Percentiles rank a stretch among this genome's conserved stretches.
Evolutionary conservation across 2,113 vertebrate genomes (phyloP).

Genomic region (Arvicanthis niloticus): DNA sequence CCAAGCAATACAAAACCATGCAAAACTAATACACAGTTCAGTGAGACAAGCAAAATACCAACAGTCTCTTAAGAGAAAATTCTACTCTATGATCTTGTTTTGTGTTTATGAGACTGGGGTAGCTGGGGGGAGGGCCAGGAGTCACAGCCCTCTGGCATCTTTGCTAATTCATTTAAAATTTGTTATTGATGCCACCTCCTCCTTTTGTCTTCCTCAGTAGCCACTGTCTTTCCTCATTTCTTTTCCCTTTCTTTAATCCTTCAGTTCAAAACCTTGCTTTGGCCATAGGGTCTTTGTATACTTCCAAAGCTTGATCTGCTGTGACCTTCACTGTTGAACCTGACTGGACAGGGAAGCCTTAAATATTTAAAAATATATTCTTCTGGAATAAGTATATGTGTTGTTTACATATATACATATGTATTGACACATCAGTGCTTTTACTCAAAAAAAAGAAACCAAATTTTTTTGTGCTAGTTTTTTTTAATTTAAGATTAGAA

Average conservation of each 20-base stretch:
- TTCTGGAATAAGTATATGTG: constrained; percentile 52
- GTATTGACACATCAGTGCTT: constrained; percentile 68
- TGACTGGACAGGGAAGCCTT: constrained; percentile 76
- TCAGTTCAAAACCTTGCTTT: constrained; percentile 64
- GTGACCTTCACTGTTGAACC: constrained; percentile 57
- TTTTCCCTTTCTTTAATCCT: constrained; percentile 27
- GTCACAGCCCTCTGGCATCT: not conserved
- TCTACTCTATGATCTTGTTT: not conserved
- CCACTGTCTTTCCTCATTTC: not conserved
- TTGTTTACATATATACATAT: constrained; percentile 64
- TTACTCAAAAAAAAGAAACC: constrained; percentile 64
- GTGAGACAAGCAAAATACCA: constrained; percentile 46
- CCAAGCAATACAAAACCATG: not conserved
- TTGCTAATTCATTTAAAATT: not conserved
- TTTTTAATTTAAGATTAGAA: constrained; percentile 31
- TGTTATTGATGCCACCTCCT: not conserved
- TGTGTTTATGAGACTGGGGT: not conserved
- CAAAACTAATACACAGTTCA: not conserved
- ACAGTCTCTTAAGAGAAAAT: not conserved
- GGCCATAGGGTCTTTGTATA: constrained; percentile 58
- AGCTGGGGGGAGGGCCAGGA: not conserved
- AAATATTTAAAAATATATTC: not conserved
- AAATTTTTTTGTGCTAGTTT: constrained; percentile 45
- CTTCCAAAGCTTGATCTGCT: constrained; percentile 62
- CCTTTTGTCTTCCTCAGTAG: not conserved